Percentiles rank a stretch among this genome's conserved stretches.
These are phyloP conservation scores for Podarcis cretensis DNA, from an alignment of 2,113 vertebrate genomes.

Conservation along the genomic window DNA sequence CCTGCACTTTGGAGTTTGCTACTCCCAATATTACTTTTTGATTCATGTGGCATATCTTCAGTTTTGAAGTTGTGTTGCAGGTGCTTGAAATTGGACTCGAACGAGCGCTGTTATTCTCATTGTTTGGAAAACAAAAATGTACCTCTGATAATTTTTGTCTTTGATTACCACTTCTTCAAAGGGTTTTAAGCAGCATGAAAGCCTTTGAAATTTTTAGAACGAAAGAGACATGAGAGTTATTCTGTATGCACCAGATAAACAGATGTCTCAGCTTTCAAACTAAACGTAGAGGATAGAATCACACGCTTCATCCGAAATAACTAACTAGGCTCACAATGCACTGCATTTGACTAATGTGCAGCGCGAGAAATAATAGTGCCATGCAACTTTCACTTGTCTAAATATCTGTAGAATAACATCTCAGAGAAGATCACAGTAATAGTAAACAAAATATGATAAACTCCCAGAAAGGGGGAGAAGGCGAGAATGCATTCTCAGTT, in stretches of 20 bases:
- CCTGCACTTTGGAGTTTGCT: slow-evolving; percentile 70
- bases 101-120: slow-evolving; percentile 83
- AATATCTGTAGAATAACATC: slow-evolving; percentile 81
- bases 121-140: slow-evolving; percentile 87
- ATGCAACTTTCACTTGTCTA: slow-evolving; percentile 78
- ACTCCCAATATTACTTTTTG: slow-evolving; percentile 75
- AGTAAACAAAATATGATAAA: slow-evolving; percentile 71
- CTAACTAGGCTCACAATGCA: slow-evolving; percentile 73
- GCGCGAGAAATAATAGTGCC: slow-evolving; percentile 78
- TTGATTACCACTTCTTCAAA: slow-evolving; percentile 88
- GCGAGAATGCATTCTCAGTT: slow-evolving; percentile 60
- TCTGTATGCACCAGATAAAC: slow-evolving; percentile 84
- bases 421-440: slow-evolving; percentile 73
- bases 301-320: slow-evolving; percentile 79
- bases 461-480: slow-evolving; percentile 55
- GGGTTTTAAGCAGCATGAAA: slow-evolving; percentile 84
- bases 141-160: slow-evolving; percentile 88
- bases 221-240: slow-evolving; percentile 84
- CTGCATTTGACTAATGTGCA: slow-evolving; percentile 80
- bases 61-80: slow-evolving; percentile 78
- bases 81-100: slow-evolving; percentile 77
- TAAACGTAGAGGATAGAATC: slow-evolving; percentile 81
- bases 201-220: slow-evolving; percentile 88
- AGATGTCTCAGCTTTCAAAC: slow-evolving; percentile 86
- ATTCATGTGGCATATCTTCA: slow-evolving; percentile 80